Evolutionary conservation across 2,113 vertebrate genomes (phyloP).

Genomic region (Tautogolabrus adspersus): DNA sequence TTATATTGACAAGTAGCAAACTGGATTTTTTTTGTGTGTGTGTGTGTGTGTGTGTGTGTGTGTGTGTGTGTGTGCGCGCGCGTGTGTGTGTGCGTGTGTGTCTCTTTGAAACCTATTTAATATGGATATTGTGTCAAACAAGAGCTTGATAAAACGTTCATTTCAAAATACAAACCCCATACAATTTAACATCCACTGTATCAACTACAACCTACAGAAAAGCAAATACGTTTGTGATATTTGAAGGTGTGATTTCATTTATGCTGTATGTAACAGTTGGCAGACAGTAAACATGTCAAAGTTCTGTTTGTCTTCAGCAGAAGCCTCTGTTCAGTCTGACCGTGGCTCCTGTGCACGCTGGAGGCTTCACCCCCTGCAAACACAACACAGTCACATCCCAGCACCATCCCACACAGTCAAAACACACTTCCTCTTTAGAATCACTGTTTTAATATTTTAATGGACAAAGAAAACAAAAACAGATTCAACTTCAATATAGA

Average conservation of each 20-base stretch:
- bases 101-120: background rate
- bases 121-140: background rate
- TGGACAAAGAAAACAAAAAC: too few relatives aligned
- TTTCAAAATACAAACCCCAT: background rate
- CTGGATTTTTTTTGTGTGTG: background rate
- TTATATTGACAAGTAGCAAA: constrained; percentile 57
- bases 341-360: constrained; percentile 69
- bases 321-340: constrained; percentile 69
- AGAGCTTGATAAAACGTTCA: background rate
- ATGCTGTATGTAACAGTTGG: too few relatives aligned
- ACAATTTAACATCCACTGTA: background rate
- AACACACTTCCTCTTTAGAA: too few relatives aligned
- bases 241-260: background rate
- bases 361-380: constrained; percentile 74
- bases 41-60: too few relatives aligned
- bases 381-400: background rate
- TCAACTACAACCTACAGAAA: background rate
- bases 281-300: background rate
- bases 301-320: constrained; percentile 43
- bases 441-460: too few relatives aligned
- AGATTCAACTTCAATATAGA: too few relatives aligned
- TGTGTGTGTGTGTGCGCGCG: too few relatives aligned
- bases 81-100: too few relatives aligned
- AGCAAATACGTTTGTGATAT: background rate
- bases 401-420: too few relatives aligned